These are phyloP conservation scores for Brienomyrus longianalis DNA, from an alignment of 2,113 vertebrate genomes.

Conservation along the genomic window DNA sequence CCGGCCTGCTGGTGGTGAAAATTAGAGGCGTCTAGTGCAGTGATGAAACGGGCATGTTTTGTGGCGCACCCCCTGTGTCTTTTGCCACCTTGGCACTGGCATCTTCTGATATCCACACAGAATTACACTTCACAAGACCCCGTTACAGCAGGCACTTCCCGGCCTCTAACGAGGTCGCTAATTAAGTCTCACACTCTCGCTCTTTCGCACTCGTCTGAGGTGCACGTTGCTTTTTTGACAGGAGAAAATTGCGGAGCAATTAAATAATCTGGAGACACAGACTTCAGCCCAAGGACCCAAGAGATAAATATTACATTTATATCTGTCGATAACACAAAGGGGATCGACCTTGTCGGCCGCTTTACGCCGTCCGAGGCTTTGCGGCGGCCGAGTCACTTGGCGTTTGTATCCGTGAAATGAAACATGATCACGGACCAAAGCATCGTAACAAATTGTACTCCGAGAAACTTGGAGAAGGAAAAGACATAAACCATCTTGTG, in stretches of 20 bases:
- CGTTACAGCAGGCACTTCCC: slow-evolving; percentile 54
- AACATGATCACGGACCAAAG: background rate
- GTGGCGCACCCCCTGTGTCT: background rate
- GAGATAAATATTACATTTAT: slow-evolving; percentile 64
- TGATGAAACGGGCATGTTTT: background rate
- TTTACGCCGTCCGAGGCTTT: background rate
- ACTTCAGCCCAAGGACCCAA: slow-evolving; percentile 65
- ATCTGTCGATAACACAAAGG: slow-evolving; percentile 24
- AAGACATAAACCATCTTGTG: background rate
- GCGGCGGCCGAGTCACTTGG: background rate
- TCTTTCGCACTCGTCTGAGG: slow-evolving; percentile 53
- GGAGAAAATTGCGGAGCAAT: slow-evolving; percentile 70
- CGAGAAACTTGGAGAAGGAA: background rate
- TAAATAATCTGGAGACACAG: slow-evolving; percentile 69
- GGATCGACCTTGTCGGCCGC: background rate
- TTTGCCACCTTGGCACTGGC: background rate
- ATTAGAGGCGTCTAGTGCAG: background rate
- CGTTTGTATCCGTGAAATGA: background rate
- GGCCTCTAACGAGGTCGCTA: slow-evolving; percentile 71
- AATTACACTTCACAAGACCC: slow-evolving; percentile 24
- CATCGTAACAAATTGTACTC: background rate
- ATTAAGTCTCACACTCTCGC: slow-evolving; percentile 68
- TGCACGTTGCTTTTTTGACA: slow-evolving; percentile 68
- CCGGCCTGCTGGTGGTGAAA: background rate
- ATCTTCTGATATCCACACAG: slow-evolving; percentile 28